phyloP scores from a whole-genome alignment of 2,888 invertebrate species.

The Apodemia zela region DNA sequence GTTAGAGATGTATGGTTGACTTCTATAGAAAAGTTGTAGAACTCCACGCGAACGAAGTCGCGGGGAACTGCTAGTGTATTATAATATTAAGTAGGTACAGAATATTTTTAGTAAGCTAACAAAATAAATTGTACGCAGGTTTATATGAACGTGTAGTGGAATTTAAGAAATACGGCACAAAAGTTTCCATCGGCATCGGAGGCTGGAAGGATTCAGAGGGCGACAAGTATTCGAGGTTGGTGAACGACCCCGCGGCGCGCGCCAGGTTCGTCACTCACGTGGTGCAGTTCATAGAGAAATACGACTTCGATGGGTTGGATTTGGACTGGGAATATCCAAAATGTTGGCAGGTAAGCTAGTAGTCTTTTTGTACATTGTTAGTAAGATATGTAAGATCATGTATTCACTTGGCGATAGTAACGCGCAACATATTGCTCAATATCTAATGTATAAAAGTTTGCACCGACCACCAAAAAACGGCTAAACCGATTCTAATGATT shows the following conservation, averaged over 20 bases:
- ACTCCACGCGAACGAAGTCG: no score
- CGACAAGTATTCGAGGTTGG: slow-evolving; percentile 92
- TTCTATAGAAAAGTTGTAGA: no score
- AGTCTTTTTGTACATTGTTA: not conserved
- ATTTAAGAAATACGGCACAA: slow-evolving; percentile 88
- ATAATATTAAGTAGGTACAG: no score
- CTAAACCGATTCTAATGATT: no score
- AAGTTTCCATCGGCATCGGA: slow-evolving; percentile 93
- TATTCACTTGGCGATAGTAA: no score
- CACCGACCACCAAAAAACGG: no score
- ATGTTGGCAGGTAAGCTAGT: slow-evolving; percentile 85
- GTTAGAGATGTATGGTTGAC: no score
- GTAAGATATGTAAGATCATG: no score
- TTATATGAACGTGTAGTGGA: slow-evolving; percentile 92
- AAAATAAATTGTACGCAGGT: slow-evolving; percentile 56
- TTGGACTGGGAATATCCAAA: slow-evolving; percentile 97
- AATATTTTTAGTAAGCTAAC: no score
- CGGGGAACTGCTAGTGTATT: no score
- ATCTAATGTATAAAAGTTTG: no score
- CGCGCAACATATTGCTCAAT: no score
- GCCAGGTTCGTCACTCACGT: slow-evolving; percentile 87
- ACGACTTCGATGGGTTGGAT: slow-evolving; percentile 95
- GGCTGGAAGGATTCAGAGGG: slow-evolving; percentile 97
- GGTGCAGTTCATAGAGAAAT: slow-evolving; percentile 87
- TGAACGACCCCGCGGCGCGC: slow-evolving; percentile 87